Evolutionary conservation across 1,140 invertebrate species (phyloP).

Genomic region (Carcinoscorpius rotundicauda): DNA sequence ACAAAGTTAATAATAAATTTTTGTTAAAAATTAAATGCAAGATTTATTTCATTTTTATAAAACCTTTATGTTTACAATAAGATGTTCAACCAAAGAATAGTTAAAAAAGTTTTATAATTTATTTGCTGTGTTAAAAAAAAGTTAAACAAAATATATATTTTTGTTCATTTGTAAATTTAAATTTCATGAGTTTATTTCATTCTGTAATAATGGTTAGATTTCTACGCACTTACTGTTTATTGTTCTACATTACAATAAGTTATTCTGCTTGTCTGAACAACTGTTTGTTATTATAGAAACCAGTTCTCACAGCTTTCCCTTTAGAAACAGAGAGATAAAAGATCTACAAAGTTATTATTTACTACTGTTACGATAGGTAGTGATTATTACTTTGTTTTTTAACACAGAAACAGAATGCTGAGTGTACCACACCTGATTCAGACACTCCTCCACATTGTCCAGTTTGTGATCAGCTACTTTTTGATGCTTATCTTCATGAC

Average conservation of each 20-base stretch:
- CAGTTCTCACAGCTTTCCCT: neutral
- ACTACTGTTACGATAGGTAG: neutral
- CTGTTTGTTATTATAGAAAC: neutral
- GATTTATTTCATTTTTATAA: too few relatives aligned
- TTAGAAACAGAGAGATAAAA: neutral
- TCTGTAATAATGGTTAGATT: neutral
- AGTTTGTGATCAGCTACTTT: conserved; percentile 38
- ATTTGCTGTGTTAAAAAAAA: too few relatives aligned
- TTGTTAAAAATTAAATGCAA: too few relatives aligned
- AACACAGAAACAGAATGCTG: conserved; percentile 42
- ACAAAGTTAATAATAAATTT: too few relatives aligned
- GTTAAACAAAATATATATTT: too few relatives aligned
- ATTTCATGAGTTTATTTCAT: too few relatives aligned
- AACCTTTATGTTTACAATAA: too few relatives aligned
- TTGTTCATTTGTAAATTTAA: too few relatives aligned
- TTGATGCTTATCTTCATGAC: conserved; percentile 45
- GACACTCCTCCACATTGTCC: conserved; percentile 66
- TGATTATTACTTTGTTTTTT: conserved; percentile 4
- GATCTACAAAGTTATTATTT: neutral
- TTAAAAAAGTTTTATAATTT: too few relatives aligned
- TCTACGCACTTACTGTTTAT: neutral
- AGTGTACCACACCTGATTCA: conserved; percentile 64
- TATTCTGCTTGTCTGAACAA: neutral
- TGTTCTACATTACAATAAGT: neutral
- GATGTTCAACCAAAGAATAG: too few relatives aligned